Evolutionary conservation across 2,888 invertebrate genomes (phyloP), one percentile per base, ranked within the genome.

Genomic region (Glyphotaelius pellucidus): DNA sequence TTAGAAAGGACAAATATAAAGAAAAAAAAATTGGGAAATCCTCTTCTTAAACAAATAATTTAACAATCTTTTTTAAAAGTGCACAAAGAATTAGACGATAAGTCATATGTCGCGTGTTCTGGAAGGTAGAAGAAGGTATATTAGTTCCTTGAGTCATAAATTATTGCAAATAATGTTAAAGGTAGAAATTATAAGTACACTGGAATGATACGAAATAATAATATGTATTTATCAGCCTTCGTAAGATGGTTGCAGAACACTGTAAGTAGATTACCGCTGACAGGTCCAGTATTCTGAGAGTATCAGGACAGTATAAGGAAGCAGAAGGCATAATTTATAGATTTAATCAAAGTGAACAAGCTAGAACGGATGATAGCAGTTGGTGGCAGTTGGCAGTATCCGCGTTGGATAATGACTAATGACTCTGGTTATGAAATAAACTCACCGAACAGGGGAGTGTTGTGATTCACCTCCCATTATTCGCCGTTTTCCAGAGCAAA

Each of bases 371-470:
- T 67, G 67, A n/a, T 25, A n/a, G 67, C 67, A n/a, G 67, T 7
- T 25, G 67, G 67, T 67, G 67, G 67, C 67, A 5, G 42, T 42
- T 47, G 47, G 47, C 47, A 67, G 25, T 67, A 67, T 67, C 67
- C 67, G 67, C 67, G 67, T 67, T 67, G 67, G n/a, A 67, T 67
- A 67, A 67, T 67, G 67, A 67, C 67, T 67, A 67, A 67, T 67
- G 9, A 67, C 67, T 67, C 67, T 9, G 67, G 7, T 67, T 67
- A 67, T 67, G 67, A 67, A 67, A 67, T 67, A 25, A 67, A n/a
- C 1, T 67, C 9, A n/a, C 9, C 67, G 9, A 67, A 67, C 67
- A 67, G 67, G 7, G n/a, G 25, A 67, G 67, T 9, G 25, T 67
- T 67, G 67, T n/a, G 67, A 25, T 25, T n/a, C 7, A 67, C n/a